Evolutionary conservation across 2,797 vertebrate species (phyloP).

Genomic region (Euphonia xanthogaster): DNA sequence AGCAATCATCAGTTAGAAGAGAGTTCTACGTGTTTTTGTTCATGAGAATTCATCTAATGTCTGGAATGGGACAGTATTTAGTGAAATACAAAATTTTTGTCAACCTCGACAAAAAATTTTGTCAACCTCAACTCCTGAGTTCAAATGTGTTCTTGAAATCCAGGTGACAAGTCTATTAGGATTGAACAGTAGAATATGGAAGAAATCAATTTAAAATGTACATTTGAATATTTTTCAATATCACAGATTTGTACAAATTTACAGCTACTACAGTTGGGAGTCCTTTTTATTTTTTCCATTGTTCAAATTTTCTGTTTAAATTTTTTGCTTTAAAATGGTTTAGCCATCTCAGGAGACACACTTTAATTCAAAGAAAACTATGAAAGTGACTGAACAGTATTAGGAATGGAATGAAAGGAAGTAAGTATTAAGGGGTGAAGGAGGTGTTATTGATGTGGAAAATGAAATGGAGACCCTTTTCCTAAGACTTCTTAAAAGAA

Average conservation of each 20-base stretch:
- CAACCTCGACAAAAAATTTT: background rate
- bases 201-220: background rate
- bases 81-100: background rate
- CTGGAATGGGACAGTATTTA: background rate
- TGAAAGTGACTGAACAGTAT: constrained; percentile 5
- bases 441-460: constrained; percentile 32
- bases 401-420: constrained; percentile 40
- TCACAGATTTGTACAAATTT: background rate
- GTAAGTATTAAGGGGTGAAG: constrained; percentile 33
- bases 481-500: constrained; percentile 36
- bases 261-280: background rate
- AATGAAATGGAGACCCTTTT: constrained; percentile 44
- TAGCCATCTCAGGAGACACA: background rate
- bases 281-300: background rate
- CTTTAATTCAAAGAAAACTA: constrained; percentile 49
- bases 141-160: background rate
- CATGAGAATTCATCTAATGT: background rate
- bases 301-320: constrained; percentile 12
- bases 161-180: background rate
- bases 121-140: background rate
- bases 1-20: background rate
- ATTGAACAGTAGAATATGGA: background rate
- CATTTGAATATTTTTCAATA: background rate
- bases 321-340: constrained; percentile 9
- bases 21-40: background rate